Base-by-base conservation (phyloP, 2,888 invertebrate species). In the Busseola fusca region DNA sequence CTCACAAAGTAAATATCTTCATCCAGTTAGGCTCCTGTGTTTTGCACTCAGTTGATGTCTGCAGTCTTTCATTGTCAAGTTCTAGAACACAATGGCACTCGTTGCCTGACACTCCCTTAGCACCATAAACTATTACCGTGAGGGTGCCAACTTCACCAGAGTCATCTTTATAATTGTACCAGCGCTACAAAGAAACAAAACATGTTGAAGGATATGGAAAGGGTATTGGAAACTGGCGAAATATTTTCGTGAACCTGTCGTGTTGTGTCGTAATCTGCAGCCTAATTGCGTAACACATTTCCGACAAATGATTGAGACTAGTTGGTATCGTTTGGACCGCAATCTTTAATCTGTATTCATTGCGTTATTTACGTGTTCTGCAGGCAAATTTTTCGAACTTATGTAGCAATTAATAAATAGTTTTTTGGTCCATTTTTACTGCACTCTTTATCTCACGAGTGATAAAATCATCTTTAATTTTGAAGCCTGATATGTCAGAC, bases 1-100 rank as follows among this genome's bases (percentile, higher is more conserved):
- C 98, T 97, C 94, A 98, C 98, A 99, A 99, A 54, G 98, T 98
- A 92, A 99, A 99, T 83, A 99, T 98, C 93, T 99, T 99, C 95
- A 99, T 98, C 99, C 99, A 99, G 84, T 97, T 98, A 0, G 99
- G 99, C 69, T 97, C 97, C 52, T 98, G 96, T 0, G 99, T 99
- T 94, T 99, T 99, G 91, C 98, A 98, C 92, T 99, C 99, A 0
- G 99, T 99, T 91, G 99, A 98, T 0, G 99, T 99, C 93, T 99
- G 99, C 21, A 99, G 95, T 60, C 99, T 96, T 40, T 98, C 97
- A 91, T 99, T 99, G 60, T 98, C 98, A 74, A 99, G 95, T 92
- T 99, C 98, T 18, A 99, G 91, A 2, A 99, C 98, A 93, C 99
- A 99, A 91, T 98, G 99, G 4, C 99, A 99, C 90, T 99, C 99